phyloP scores from a whole-genome alignment of 2,113 vertebrate species.

The Geothlypis trichas region DNA sequence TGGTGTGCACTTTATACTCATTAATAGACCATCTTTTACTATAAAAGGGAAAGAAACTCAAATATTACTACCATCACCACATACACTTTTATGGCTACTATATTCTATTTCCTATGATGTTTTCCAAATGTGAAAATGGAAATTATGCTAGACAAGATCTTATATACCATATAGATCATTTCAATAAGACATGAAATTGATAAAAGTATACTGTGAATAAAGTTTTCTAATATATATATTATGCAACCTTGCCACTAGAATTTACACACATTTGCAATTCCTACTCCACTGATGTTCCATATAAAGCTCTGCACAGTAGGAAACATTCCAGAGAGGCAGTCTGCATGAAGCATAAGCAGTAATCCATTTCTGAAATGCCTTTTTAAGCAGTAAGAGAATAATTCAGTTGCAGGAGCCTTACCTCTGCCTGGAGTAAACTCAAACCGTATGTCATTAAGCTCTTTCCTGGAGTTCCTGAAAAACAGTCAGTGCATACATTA shows the following conservation, averaged over 20 bases:
- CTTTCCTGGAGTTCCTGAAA: constrained; percentile 94
- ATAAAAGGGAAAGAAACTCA: not conserved
- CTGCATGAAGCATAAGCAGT: constrained; percentile 37
- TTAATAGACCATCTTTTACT: not conserved
- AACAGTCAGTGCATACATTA: constrained; percentile 63
- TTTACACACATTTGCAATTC: not conserved
- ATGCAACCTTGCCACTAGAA: not conserved
- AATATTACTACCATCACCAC: not conserved
- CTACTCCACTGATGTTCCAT: not conserved
- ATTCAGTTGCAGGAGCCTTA: constrained; percentile 73
- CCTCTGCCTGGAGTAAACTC: constrained; percentile 97
- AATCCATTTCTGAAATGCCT: constrained; percentile 59
- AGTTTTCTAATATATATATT: not conserved
- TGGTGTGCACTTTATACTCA: not conserved
- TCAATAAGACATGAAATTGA: not conserved
- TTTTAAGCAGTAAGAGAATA: constrained; percentile 59
- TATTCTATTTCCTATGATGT: not conserved
- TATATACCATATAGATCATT: not conserved
- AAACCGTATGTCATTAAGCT: constrained; percentile 98
- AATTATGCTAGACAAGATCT: not conserved
- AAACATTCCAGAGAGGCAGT: constrained; percentile 40
- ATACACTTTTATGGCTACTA: not conserved
- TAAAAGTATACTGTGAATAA: not conserved
- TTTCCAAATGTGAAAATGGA: not conserved
- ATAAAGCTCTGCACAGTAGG: constrained; percentile 15